Evolutionary conservation across 2,113 vertebrate species (phyloP).

Genomic region (Egretta garzetta): DNA sequence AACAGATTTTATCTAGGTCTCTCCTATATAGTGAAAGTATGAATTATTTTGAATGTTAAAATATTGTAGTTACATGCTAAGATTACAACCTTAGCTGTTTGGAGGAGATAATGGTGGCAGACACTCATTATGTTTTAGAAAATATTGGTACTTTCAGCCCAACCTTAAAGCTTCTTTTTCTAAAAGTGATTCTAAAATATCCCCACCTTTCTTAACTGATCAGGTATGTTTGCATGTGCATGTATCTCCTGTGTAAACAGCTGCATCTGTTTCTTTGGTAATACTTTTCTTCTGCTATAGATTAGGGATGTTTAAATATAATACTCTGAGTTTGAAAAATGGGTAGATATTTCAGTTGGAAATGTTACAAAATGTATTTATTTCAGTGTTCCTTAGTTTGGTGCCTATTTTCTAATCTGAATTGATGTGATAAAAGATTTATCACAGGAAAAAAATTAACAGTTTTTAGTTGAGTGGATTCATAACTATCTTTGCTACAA

Average conservation of each 20-base stretch:
- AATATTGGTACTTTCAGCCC: background rate
- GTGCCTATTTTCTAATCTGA: background rate
- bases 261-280: background rate
- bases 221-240: accelerated
- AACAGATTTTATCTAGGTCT: background rate
- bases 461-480: background rate
- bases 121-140: background rate
- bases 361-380: background rate
- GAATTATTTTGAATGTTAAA: background rate
- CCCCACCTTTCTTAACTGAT: background rate
- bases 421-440: background rate
- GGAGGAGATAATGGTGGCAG: background rate
- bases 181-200: background rate
- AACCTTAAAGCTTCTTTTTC: background rate
- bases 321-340: background rate
- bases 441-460: background rate
- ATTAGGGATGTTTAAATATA: background rate
- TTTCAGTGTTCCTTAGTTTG: background rate
- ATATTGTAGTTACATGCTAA: background rate
- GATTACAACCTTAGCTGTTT: background rate
- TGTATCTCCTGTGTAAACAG: background rate
- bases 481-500: background rate
- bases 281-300: background rate
- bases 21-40: background rate
- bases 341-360: background rate